Conservation (phyloP, 2,113 vertebrate species). For the Arenaria interpres region DNA sequence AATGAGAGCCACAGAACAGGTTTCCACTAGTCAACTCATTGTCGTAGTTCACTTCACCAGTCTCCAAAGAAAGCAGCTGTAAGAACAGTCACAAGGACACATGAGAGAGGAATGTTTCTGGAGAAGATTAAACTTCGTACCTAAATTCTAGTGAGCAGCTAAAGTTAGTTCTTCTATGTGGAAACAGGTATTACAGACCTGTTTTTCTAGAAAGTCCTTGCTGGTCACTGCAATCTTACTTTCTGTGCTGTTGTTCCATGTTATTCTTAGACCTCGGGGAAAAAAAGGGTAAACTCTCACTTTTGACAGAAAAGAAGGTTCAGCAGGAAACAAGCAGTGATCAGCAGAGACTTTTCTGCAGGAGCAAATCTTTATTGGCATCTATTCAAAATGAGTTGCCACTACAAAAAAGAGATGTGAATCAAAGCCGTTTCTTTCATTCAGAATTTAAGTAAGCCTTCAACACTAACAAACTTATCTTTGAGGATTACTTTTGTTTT, state of each 20-base stretch:
- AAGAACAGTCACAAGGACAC: neutral
- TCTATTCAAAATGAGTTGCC: slow-evolving; percentile 25
- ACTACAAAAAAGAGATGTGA: neutral
- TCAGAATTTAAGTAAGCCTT: slow-evolving; percentile 10
- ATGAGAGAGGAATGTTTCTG: neutral
- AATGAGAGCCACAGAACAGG: neutral
- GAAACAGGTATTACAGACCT: neutral
- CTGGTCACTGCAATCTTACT: neutral
- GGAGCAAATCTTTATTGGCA: slow-evolving; percentile 26
- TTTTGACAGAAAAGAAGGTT: neutral
- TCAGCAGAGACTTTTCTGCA: slow-evolving; percentile 13
- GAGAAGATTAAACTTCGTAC: neutral
- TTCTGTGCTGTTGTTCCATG: neutral
- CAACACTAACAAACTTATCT: neutral
- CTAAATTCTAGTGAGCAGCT: neutral
- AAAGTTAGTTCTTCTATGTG: neutral
- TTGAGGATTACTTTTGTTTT: neutral
- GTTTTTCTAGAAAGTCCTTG: neutral
- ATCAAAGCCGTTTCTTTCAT: neutral
- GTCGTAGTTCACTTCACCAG: neutral
- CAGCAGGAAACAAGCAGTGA: slow-evolving; percentile 13
- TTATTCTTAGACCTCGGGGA: neutral
- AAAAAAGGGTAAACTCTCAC: neutral
- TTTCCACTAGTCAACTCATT: neutral
- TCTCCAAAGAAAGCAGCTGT: neutral